phyloP scores from a whole-genome alignment of 2,113 vertebrate species.

The Echinops telfairi region DNA sequence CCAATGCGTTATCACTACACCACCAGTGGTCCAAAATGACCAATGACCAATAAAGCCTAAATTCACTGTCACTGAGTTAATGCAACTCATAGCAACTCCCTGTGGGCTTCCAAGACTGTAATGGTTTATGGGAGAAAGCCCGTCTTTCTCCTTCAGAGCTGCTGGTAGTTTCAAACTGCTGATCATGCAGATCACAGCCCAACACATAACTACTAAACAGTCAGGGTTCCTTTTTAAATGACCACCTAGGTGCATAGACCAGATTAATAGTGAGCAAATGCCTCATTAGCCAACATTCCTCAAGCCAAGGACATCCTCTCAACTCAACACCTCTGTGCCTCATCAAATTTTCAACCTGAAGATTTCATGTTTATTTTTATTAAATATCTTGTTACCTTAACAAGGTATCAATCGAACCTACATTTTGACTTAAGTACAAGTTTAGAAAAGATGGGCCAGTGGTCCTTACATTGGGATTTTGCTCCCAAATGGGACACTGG shows the following conservation, averaged over 20 bases:
- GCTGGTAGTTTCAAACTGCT: no score
- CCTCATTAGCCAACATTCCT: neutral
- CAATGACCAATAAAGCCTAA: no score
- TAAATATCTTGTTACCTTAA: slow-evolving; percentile 18
- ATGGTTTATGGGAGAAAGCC: no score
- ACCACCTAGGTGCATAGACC: neutral
- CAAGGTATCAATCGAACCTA: neutral
- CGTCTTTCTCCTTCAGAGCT: no score
- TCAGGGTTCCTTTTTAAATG: neutral
- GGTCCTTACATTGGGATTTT: neutral
- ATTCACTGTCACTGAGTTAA: no score
- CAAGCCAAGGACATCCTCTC: neutral
- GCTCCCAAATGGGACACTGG: neutral
- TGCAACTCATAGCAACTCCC: no score
- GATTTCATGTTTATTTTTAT: neutral
- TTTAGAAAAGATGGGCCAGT: neutral
- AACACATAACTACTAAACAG: no score
- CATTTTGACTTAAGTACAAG: neutral
- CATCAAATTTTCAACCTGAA: slow-evolving; percentile 24
- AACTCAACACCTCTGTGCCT: neutral
- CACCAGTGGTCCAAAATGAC: no score
- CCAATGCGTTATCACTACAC: no score
- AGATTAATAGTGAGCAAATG: neutral
- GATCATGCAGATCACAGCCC: no score
- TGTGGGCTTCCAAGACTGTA: no score